A percentile compares a stretch with the other conserved stretches of the same genome.
Evolutionary conservation across 2,113 vertebrate genomes (phyloP).

Genomic region (Dasyurus viverrinus): DNA sequence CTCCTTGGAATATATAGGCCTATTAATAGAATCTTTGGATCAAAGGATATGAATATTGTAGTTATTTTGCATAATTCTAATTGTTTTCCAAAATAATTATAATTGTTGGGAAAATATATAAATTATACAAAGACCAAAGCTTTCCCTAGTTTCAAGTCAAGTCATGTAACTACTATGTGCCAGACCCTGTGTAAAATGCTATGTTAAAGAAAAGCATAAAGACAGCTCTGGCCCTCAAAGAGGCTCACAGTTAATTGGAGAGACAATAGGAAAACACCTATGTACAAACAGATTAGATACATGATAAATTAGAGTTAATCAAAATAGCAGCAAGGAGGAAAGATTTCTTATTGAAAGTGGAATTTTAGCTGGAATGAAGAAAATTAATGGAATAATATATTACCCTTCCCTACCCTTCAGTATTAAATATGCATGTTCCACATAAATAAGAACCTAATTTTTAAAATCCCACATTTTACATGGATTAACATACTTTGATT

Average conservation of each 20-base stretch:
- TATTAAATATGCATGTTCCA: not conserved
- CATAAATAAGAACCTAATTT: conserved; percentile 4
- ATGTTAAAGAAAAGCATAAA: not conserved
- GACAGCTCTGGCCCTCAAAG: not conserved
- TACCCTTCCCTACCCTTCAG: conserved; percentile 16
- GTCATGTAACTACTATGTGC: not conserved
- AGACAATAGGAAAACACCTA: not conserved
- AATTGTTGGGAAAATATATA: not conserved
- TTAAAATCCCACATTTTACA: conserved; percentile 7
- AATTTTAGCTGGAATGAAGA: not conserved
- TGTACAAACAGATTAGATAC: not conserved
- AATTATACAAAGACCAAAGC: not conserved
- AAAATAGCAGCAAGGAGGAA: not conserved
- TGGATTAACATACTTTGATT: not conserved
- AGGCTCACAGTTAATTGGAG: not conserved
- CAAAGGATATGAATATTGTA: not conserved
- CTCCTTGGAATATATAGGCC: not conserved
- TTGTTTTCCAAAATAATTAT: not conserved
- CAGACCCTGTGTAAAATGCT: not conserved
- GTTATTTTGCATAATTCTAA: not conserved
- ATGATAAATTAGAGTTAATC: not conserved
- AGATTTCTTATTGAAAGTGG: not conserved
- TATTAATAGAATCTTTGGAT: not conserved
- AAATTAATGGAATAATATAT: not conserved
- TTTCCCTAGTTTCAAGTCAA: not conserved